A percentile compares a stretch with the other conserved stretches of the same genome.
phyloP scores from a whole-genome alignment of 2,797 vertebrate species.

The Clamator glandarius region DNA sequence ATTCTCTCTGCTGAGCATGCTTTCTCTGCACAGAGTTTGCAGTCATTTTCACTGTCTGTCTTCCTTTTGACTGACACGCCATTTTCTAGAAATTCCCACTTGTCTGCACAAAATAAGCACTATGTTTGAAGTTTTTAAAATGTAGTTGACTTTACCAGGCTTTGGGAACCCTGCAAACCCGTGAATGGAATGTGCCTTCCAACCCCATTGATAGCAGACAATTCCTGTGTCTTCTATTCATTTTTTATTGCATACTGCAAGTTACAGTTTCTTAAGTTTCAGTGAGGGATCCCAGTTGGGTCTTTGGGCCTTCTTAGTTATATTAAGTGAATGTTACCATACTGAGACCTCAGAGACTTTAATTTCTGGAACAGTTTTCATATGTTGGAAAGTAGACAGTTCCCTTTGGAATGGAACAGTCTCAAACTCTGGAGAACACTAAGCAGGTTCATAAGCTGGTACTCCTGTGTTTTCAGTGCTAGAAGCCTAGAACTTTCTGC shows the following conservation, averaged over 20 bases:
- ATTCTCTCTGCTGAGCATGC: background rate
- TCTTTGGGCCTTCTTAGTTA: background rate
- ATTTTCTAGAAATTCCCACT: background rate
- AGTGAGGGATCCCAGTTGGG: background rate
- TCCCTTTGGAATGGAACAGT: background rate
- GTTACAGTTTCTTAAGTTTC: background rate
- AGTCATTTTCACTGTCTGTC: background rate
- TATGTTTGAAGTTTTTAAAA: background rate
- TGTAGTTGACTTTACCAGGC: background rate
- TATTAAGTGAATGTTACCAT: background rate
- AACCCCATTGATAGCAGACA: background rate
- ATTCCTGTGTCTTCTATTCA: background rate
- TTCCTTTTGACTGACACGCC: background rate
- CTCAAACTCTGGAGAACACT: background rate
- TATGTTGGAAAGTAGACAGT: background rate
- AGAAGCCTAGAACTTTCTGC: background rate
- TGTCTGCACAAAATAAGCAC: background rate
- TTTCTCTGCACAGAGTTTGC: background rate
- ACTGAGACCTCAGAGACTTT: background rate
- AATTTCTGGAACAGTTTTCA: background rate
- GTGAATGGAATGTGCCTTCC: background rate
- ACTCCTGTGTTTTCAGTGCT: background rate
- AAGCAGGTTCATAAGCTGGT: background rate
- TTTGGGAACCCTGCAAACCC: background rate
- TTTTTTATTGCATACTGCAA: accelerated